These are phyloP conservation scores for Etheostoma spectabile DNA, from an alignment of 2,113 vertebrate genomes.

Conservation along the genomic window DNA sequence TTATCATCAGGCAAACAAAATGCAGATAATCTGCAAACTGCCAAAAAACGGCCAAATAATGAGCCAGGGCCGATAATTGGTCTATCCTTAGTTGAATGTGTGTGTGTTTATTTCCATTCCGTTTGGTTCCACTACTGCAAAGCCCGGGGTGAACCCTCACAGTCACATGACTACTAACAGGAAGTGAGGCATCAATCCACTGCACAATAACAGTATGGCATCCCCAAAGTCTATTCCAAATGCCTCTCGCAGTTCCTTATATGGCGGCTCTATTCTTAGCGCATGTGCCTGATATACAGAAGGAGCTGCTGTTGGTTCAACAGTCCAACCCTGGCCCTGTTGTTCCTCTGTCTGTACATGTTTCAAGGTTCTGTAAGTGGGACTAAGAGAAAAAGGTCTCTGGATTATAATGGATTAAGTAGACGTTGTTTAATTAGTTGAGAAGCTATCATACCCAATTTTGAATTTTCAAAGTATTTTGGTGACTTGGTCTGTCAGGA, in stretches of 20 bases:
- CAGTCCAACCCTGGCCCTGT: not conserved
- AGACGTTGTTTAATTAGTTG: not conserved
- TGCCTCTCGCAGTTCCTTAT: constrained; percentile 60
- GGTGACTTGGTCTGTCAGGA: not conserved
- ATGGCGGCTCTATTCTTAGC: constrained; percentile 75
- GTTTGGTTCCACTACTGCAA: constrained; percentile 10
- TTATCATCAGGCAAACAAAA: too few relatives aligned
- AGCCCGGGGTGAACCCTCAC: constrained; percentile 43
- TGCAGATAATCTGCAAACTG: too few relatives aligned
- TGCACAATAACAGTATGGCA: constrained; percentile 38
- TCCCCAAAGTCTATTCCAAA: constrained; percentile 55
- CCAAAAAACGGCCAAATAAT: too few relatives aligned
- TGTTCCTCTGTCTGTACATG: not conserved
- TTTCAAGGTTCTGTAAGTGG: not conserved
- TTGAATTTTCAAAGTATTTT: not conserved
- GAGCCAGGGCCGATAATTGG: too few relatives aligned
- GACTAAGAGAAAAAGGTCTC: not conserved
- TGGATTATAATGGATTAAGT: not conserved
- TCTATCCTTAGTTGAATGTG: too few relatives aligned
- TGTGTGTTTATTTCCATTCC: constrained; percentile 34
- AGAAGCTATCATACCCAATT: not conserved
- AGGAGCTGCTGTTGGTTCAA: constrained; percentile 26
- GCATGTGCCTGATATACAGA: constrained; percentile 54
- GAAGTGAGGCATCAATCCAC: constrained; percentile 62
- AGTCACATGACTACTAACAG: constrained; percentile 67